phyloP scores from a whole-genome alignment of 1,140 invertebrate genomes.

The Conus betulinus region DNA sequence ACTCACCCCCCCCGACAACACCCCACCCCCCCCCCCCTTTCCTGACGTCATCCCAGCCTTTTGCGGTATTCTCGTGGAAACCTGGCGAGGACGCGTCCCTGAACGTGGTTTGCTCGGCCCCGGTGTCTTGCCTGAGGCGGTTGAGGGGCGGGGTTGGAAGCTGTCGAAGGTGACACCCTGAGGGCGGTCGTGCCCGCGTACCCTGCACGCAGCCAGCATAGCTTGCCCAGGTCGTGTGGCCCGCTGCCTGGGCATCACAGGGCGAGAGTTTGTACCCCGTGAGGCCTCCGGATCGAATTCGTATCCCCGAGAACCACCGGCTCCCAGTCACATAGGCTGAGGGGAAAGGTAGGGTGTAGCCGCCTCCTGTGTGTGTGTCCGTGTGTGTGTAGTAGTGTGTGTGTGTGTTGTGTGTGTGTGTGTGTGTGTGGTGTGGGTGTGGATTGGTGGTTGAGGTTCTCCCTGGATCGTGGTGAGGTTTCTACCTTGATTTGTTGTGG shows the following conservation, averaged over 20 bases:
- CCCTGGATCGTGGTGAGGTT: too few species aligned
- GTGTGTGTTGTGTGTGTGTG: not conserved
- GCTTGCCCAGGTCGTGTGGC: conserved; percentile 62
- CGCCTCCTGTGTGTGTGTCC: too few species aligned
- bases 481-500: not conserved
- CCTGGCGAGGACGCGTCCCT: conserved; percentile 51
- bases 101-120: conserved; percentile 57
- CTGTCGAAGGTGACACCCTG: conserved; percentile 60
- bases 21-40: too few species aligned
- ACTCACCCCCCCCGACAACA: too few species aligned
- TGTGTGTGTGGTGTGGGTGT: not conserved
- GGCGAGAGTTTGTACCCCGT: too few species aligned
- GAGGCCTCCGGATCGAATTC: too few species aligned
- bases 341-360: too few species aligned
- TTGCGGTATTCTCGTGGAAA: conserved; percentile 51
- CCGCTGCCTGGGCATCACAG: conserved; percentile 54
- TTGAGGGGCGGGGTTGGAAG: conserved; percentile 65
- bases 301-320: too few species aligned
- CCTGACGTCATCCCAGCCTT: conserved; percentile 29
- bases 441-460: not conserved
- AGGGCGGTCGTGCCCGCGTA: conserved; percentile 62
- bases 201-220: conserved; percentile 65
- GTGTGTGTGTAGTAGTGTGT: not conserved
- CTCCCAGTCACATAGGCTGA: too few species aligned
- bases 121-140: conserved; percentile 61